Evolutionary conservation across 2,113 vertebrate genomes (phyloP).

Genomic region (Aix galericulata): DNA sequence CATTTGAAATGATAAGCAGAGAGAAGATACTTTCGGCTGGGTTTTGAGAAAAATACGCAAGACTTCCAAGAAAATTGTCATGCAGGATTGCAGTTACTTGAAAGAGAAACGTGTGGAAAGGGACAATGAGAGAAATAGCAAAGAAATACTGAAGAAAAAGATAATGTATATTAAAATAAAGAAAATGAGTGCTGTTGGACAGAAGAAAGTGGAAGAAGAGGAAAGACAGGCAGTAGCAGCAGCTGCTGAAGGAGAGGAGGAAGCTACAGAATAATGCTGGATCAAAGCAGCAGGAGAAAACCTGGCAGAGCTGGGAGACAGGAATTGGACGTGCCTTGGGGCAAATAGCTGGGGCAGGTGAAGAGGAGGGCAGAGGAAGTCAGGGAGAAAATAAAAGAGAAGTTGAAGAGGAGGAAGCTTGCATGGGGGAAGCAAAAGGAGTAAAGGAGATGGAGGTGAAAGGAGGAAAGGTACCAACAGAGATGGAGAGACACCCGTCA

Average conservation of each 20-base stretch:
- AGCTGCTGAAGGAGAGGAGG: background rate
- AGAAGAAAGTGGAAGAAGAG: background rate
- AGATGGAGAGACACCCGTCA: background rate
- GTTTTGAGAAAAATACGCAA: background rate
- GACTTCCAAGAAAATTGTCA: background rate
- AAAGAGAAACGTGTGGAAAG: background rate
- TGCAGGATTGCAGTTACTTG: background rate
- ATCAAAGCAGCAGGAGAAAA: background rate
- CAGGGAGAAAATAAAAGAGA: background rate
- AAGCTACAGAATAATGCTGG: background rate
- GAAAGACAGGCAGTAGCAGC: background rate
- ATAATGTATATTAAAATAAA: background rate
- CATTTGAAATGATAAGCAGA: background rate
- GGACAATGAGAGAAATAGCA: background rate
- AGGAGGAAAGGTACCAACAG: background rate
- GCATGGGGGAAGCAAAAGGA: background rate
- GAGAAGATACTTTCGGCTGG: background rate
- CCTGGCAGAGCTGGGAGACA: background rate
- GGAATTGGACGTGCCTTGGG: background rate
- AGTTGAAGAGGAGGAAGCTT: background rate
- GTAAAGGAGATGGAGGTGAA: background rate
- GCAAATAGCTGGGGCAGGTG: background rate
- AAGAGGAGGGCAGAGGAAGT: background rate
- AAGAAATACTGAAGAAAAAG: background rate
- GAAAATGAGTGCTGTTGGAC: background rate